Conservation (phyloP, 2,797 vertebrate species). For the Natrix natrix region DNA sequence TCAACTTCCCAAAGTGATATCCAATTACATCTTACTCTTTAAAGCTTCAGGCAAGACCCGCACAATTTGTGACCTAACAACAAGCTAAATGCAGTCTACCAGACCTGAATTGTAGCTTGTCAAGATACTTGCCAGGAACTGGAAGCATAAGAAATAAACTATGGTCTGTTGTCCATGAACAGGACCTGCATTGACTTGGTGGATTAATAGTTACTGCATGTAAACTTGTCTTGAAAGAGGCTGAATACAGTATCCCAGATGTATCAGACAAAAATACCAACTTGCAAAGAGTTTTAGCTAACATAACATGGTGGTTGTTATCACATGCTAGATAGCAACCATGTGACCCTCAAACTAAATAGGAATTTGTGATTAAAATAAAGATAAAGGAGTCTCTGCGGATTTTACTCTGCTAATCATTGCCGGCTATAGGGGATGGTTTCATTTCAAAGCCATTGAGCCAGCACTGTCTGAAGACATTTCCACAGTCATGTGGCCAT, state of each 20-base stretch:
- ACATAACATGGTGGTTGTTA: background rate
- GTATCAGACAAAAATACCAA: background rate
- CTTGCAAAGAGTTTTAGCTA: background rate
- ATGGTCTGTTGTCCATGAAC: background rate
- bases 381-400: background rate
- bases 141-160: background rate
- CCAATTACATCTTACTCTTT: constrained; percentile 24
- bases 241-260: background rate
- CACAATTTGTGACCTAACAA: constrained; percentile 11
- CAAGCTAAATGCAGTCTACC: background rate
- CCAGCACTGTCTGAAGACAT: background rate
- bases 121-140: background rate
- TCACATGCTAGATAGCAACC: background rate
- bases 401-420: background rate
- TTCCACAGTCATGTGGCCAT: background rate
- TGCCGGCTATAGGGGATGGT: background rate
- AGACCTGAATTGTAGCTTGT: background rate
- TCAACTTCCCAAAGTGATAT: constrained; percentile 46
- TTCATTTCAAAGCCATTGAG: background rate
- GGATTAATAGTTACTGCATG: background rate
- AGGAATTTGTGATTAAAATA: background rate
- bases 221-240: background rate
- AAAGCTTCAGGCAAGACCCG: background rate
- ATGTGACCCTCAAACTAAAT: background rate
- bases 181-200: background rate